Conservation (phyloP, 1,140 invertebrate species). For the Cydia splendana region DNA sequence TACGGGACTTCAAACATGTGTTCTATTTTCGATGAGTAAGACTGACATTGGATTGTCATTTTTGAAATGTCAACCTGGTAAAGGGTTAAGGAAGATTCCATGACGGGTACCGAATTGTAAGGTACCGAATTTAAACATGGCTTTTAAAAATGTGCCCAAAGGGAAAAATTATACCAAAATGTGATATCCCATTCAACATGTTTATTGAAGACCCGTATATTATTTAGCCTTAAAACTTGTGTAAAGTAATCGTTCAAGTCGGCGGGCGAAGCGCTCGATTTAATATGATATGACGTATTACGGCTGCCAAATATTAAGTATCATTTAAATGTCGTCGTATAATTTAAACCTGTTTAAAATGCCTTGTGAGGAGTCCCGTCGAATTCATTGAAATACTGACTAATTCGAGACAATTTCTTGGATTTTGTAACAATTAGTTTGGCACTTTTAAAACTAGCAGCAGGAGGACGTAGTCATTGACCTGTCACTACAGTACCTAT, state of each 20-base stretch:
- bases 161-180: neutral
- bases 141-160: no score
- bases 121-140: no score
- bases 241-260: neutral
- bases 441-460: no score
- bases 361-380: neutral
- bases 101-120: no score
- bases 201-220: neutral
- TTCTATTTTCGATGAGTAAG: no score
- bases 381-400: neutral
- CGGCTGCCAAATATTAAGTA: conserved; percentile 2
- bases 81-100: no score
- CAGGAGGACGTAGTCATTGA: no score
- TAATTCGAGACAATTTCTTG: neutral
- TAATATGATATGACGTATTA: neutral
- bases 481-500: no score
- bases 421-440: neutral
- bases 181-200: neutral
- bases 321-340: neutral
- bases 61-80: no score
- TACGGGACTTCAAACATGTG: no score
- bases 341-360: neutral
- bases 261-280: neutral
- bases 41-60: no score
- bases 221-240: neutral